These are phyloP conservation scores for Podabrus alpinus DNA, from an alignment of 2,888 invertebrate species.

Conservation along the genomic window DNA sequence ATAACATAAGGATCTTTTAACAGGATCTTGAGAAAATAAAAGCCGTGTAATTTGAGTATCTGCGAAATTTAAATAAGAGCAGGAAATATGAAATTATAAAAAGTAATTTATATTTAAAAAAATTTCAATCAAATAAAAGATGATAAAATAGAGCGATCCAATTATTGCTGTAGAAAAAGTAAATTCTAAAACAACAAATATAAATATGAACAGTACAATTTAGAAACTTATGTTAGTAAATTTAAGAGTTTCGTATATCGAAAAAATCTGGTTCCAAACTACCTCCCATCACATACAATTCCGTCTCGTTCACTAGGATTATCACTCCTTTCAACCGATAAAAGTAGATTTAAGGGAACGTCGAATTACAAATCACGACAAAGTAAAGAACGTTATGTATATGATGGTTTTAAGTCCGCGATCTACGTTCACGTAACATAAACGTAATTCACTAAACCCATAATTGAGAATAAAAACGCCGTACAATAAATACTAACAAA, in stretches of 20 bases:
- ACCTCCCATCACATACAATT: background rate
- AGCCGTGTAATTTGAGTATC: too few relatives aligned
- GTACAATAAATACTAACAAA: background rate
- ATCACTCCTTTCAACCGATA: background rate
- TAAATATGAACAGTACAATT: background rate
- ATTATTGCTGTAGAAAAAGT: background rate
- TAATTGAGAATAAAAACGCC: background rate
- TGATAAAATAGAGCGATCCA: too few relatives aligned
- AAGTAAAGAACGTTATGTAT: background rate
- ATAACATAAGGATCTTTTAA: too few relatives aligned
- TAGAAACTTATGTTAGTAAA: background rate
- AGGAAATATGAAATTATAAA: too few relatives aligned
- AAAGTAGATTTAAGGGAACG: slow-evolving; percentile 1
- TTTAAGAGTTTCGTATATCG: background rate
- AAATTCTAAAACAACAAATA: background rate
- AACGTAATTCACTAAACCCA: background rate
- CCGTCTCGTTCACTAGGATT: slow-evolving; percentile 1
- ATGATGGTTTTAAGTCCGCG: background rate
- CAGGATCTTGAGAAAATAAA: too few relatives aligned
- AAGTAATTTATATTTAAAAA: too few relatives aligned
- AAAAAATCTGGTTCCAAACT: background rate
- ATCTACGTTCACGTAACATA: background rate
- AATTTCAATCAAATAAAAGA: too few relatives aligned
- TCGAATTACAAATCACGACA: slow-evolving; percentile 3
- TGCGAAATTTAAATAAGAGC: too few relatives aligned